Evolutionary conservation across 2,113 vertebrate genomes (phyloP).

Genomic region (Argyrosomus japonicus): DNA sequence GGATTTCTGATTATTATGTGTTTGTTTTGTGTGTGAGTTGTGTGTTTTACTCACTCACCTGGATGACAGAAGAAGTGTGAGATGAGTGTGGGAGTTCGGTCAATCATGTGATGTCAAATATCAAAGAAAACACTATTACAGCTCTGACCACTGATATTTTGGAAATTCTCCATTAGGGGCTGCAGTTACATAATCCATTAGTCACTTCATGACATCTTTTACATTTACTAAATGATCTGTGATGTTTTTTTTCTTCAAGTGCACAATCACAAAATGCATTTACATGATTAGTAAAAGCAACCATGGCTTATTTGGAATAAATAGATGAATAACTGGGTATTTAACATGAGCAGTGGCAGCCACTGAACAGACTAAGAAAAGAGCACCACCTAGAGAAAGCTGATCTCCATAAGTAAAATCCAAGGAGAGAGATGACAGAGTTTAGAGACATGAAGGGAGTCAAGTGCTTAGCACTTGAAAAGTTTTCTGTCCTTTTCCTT

Average conservation of each 20-base stretch:
- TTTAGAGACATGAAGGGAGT: background rate
- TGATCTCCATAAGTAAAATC: background rate
- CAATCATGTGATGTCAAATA: constrained; percentile 12
- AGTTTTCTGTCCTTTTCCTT: background rate
- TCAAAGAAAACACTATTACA: background rate
- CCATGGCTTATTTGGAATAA: background rate
- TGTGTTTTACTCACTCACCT: background rate
- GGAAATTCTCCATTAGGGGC: background rate
- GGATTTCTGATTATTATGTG: constrained; percentile 22
- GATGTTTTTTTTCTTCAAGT: background rate
- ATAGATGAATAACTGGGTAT: background rate
- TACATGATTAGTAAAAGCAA: background rate
- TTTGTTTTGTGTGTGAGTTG: constrained; percentile 19
- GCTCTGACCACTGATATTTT: background rate
- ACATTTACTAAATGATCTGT: background rate
- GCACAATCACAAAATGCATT: background rate
- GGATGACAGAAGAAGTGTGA: constrained; percentile 5
- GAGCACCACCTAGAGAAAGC: constrained; percentile 5
- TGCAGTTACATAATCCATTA: background rate
- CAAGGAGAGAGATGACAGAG: background rate
- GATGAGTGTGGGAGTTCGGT: background rate
- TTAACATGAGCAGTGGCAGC: background rate
- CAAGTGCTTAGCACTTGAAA: background rate
- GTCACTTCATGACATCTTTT: background rate
- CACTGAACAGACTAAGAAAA: background rate